Percentiles rank a stretch among this genome's conserved stretches.
These are phyloP conservation scores for Hetaerina titia DNA, from an alignment of 2,888 invertebrate genomes.

Conservation along the genomic window DNA sequence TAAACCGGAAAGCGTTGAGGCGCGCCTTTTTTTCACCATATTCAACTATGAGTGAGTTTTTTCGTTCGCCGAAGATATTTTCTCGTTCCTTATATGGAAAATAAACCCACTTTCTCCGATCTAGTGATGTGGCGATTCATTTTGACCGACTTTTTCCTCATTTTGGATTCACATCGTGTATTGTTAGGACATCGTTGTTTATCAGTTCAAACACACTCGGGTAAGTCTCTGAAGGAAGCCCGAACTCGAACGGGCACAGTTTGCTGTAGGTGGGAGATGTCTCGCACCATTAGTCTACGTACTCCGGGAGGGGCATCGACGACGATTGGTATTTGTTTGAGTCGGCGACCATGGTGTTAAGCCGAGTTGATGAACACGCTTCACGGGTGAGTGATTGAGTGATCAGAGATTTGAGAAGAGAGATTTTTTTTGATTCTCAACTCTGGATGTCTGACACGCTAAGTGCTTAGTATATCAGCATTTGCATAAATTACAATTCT, in stretches of 20 bases:
- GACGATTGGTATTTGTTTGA: too few species aligned
- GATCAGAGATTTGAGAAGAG: too few species aligned
- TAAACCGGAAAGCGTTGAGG: background rate
- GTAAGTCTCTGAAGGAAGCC: background rate
- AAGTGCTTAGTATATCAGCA: too few species aligned
- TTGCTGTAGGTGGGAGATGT: background rate
- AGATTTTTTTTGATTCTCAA: too few species aligned
- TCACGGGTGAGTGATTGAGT: too few species aligned
- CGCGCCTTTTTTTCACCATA: background rate
- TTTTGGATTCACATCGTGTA: constrained; percentile 42
- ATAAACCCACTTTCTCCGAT: constrained; percentile 39
- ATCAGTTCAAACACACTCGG: background rate
- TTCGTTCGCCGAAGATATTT: background rate
- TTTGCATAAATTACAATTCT: too few species aligned
- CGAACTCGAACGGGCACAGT: background rate
- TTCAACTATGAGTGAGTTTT: background rate
- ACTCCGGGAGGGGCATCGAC: background rate
- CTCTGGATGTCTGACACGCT: too few species aligned
- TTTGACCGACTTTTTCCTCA: constrained; percentile 49
- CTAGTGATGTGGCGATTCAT: constrained; percentile 17
- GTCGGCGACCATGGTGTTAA: too few species aligned
- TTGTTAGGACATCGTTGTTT: constrained; percentile 25
- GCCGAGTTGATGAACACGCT: too few species aligned
- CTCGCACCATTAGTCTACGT: background rate
- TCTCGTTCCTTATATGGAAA: background rate